phyloP scores from a whole-genome alignment of 2,888 invertebrate genomes.

The Rotaria sp. region DNA sequence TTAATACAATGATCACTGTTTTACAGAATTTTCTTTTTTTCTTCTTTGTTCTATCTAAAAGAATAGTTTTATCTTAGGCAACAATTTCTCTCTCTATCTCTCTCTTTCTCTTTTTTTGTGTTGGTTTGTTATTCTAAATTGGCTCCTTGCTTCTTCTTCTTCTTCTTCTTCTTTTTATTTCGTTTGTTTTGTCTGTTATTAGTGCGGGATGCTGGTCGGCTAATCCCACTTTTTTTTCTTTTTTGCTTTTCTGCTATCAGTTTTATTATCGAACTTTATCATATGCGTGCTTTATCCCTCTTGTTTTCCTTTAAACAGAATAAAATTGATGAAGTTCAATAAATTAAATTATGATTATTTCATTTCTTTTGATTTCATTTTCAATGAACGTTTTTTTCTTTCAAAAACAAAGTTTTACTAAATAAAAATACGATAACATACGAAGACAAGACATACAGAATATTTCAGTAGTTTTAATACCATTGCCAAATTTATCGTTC shows the following conservation, averaged over 20 bases:
- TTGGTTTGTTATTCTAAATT: not conserved
- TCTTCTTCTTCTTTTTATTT: too few relatives aligned
- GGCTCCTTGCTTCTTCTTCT: not conserved
- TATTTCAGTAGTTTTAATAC: too few relatives aligned
- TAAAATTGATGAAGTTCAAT: conserved; percentile 4
- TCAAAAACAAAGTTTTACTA: too few relatives aligned
- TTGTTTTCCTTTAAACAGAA: not conserved
- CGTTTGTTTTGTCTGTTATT: conserved; percentile 5
- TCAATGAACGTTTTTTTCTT: too few relatives aligned
- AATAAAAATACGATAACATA: too few relatives aligned
- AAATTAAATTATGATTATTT: not conserved
- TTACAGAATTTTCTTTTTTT: not conserved
- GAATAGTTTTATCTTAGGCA: conserved; percentile 18
- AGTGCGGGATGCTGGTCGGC: not conserved
- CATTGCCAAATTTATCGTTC: too few relatives aligned
- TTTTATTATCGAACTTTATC: not conserved
- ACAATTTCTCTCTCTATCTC: not conserved
- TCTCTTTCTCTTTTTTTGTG: not conserved
- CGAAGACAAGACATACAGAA: too few relatives aligned
- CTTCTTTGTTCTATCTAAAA: not conserved
- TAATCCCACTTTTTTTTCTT: not conserved
- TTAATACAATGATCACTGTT: conserved; percentile 9
- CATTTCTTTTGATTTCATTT: too few relatives aligned
- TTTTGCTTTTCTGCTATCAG: not conserved
- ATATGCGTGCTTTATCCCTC: not conserved